phyloP scores from a whole-genome alignment of 2,113 vertebrate genomes.

The Murina feae region DNA sequence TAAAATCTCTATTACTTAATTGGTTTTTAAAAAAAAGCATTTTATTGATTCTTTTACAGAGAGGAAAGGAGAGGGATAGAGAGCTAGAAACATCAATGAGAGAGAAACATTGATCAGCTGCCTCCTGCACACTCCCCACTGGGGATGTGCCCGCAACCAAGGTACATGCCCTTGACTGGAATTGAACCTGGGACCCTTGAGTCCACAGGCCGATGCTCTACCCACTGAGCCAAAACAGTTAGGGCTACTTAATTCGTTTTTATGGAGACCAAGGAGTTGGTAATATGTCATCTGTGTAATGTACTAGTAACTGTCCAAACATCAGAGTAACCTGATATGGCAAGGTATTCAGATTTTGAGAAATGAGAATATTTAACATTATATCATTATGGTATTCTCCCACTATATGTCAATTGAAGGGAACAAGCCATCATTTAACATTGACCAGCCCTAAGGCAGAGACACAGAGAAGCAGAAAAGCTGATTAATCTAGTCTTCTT shows the following conservation, averaged over 20 bases:
- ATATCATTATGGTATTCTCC: background rate
- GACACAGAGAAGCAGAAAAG: background rate
- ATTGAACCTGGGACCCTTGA: no score
- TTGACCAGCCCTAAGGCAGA: background rate
- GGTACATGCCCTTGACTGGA: no score
- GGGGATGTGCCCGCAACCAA: no score
- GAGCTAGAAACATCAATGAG: no score
- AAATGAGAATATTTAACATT: background rate
- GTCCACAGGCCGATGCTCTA: no score
- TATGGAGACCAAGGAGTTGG: background rate
- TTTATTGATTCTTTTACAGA: no score
- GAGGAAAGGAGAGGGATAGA: no score
- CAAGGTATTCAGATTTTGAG: background rate
- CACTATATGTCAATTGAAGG: background rate
- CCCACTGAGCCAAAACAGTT: no score
- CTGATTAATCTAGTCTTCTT: background rate
- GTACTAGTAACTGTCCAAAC: background rate
- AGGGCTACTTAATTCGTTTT: background rate
- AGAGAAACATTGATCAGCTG: no score
- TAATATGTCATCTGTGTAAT: background rate
- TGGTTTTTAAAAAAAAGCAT: no score
- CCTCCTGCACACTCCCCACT: no score
- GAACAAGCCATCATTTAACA: background rate
- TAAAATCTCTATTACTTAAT: background rate
- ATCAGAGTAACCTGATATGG: background rate